Conservation (phyloP, 37 sponge, comb jelly and placozoan species). For the Tethya wilhelma region DNA sequence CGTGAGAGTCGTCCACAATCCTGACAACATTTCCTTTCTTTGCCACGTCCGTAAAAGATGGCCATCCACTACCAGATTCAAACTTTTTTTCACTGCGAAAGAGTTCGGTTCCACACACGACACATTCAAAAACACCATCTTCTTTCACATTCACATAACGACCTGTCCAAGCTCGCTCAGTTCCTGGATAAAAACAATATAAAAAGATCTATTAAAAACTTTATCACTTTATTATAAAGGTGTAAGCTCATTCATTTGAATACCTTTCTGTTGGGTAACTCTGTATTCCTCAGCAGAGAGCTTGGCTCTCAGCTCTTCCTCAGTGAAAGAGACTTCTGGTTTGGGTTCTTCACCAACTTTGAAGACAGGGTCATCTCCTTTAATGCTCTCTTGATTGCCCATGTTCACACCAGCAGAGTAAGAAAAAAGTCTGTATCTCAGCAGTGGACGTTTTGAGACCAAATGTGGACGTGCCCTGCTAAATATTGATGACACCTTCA, state of each 20-base stretch:
- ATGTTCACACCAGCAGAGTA: too few species aligned
- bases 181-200: constrained; percentile 27
- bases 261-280: constrained; percentile 75
- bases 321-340: constrained; percentile 58
- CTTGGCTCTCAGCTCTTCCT: constrained; percentile 64
- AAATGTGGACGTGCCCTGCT: neutral
- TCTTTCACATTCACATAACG: constrained; percentile 54
- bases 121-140: constrained; percentile 70
- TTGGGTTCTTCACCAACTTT: constrained; percentile 11
- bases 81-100: constrained; percentile 79
- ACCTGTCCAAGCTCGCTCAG: constrained; percentile 51
- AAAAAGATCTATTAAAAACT: too few species aligned
- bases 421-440: too few species aligned
- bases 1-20: constrained; percentile 59
- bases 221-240: too few species aligned
- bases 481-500: too few species aligned
- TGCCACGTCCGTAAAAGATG: constrained; percentile 79
- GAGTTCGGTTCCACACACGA: constrained; percentile 73
- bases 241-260: too few species aligned
- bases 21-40: constrained; percentile 48
- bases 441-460: neutral
- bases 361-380: constrained; percentile 22
- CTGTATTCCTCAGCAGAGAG: constrained; percentile 66
- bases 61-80: constrained; percentile 85
- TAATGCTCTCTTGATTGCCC: constrained; percentile 12